Conservation (phyloP, 2,113 vertebrate genomes). For the Butastur rufipennis region DNA sequence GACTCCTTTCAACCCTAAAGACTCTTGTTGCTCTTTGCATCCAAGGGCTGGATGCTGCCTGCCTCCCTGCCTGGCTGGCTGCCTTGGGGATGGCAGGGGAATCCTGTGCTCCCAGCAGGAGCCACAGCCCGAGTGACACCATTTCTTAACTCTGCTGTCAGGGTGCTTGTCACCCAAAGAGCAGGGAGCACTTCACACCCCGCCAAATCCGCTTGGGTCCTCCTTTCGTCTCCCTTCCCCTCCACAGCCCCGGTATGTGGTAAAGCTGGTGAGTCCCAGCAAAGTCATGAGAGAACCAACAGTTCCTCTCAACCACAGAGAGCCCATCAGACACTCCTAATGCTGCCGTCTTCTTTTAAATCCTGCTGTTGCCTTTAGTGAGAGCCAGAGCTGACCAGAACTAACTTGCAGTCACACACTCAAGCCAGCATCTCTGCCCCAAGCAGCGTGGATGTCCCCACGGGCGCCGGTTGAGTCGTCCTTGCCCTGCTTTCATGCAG, state of each 20-base stretch:
- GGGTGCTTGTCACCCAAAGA: not conserved
- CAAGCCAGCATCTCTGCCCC: not conserved
- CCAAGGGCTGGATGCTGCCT: not conserved
- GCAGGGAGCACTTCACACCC: not conserved
- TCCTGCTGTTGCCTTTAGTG: not conserved
- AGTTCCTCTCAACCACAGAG: not conserved
- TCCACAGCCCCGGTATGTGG: rapidly evolving
- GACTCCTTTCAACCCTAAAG: not conserved
- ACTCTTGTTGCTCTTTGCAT: rapidly evolving
- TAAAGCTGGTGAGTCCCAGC: not conserved
- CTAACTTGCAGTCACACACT: not conserved
- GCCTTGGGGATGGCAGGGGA: not conserved
- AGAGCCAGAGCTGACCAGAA: not conserved
- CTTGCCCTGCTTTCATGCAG: too few relatives aligned
- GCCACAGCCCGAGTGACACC: not conserved
- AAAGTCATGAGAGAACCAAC: rapidly evolving
- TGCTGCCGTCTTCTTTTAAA: rapidly evolving
- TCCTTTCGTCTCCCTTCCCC: not conserved
- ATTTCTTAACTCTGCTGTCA: not conserved
- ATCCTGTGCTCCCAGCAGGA: not conserved
- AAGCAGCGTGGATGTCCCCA: rapidly evolving
- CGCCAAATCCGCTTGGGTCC: not conserved
- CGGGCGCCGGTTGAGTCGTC: not conserved
- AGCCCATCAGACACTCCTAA: not conserved
- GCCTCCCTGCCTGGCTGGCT: not conserved